Evolutionary conservation across 1,140 invertebrate species (phyloP).

Genomic region (Spodoptera frugiperda): DNA sequence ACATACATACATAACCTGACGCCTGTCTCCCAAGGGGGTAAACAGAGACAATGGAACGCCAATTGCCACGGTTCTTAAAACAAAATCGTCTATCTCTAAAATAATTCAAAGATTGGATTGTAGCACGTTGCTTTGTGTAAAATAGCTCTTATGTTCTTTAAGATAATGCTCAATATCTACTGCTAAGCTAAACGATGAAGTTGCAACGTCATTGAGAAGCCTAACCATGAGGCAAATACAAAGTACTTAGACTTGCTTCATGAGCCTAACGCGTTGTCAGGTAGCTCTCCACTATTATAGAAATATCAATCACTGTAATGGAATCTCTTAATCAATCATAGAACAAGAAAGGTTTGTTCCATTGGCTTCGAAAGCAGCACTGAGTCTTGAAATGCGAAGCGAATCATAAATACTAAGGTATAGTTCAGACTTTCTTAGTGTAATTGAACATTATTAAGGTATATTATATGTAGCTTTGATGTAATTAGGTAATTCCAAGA

Average conservation of each 20-base stretch:
- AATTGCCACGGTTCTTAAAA: too few relatives aligned
- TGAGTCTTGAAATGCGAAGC: background rate
- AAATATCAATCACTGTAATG: background rate
- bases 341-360: background rate
- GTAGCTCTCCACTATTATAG: background rate
- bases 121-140: background rate
- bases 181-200: background rate
- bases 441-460: slow-evolving; percentile 30
- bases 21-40: too few relatives aligned
- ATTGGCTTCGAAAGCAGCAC: background rate
- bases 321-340: slow-evolving; percentile 22
- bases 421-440: background rate
- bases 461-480: background rate
- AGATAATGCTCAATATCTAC: too few relatives aligned
- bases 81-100: too few relatives aligned
- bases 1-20: too few relatives aligned
- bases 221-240: too few relatives aligned
- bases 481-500: background rate
- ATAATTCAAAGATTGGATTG: too few relatives aligned
- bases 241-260: too few relatives aligned
- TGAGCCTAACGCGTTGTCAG: too few relatives aligned
- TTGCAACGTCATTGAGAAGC: slow-evolving; percentile 8
- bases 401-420: background rate
- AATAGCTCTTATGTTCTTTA: background rate
- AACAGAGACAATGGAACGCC: too few relatives aligned